Evolutionary conservation across 2,113 vertebrate genomes (phyloP).

Genomic region (Notiomystis cincta): DNA sequence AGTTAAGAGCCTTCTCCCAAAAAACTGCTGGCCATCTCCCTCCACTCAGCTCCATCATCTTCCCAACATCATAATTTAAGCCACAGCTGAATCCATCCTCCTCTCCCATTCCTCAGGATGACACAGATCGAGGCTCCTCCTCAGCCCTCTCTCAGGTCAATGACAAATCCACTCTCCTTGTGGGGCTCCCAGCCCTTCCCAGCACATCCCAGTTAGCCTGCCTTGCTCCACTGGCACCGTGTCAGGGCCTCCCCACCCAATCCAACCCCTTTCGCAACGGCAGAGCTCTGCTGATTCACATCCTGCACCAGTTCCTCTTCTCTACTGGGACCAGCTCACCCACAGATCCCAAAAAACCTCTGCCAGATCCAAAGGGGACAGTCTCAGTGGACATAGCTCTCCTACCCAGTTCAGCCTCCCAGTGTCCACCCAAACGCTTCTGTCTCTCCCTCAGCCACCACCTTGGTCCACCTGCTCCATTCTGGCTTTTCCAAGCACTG

Average conservation of each 20-base stretch:
- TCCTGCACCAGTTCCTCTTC: neutral
- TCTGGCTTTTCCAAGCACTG: neutral
- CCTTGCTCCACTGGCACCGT: rapidly evolving
- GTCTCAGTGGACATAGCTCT: rapidly evolving
- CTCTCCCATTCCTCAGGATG: neutral
- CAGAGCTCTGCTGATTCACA: neutral
- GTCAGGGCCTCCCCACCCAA: neutral
- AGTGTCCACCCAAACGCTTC: rapidly evolving
- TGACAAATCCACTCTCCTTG: rapidly evolving
- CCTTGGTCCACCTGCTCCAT: neutral
- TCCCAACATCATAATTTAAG: neutral
- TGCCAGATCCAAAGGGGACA: rapidly evolving
- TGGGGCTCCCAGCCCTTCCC: neutral
- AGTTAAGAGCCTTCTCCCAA: neutral
- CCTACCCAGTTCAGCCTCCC: neutral
- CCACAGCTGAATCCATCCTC: rapidly evolving
- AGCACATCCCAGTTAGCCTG: neutral
- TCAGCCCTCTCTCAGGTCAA: neutral
- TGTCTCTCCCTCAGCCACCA: no score
- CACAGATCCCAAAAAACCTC: neutral
- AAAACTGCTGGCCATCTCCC: rapidly evolving
- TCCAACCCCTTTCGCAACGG: neutral
- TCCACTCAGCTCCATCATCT: neutral
- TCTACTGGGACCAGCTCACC: neutral
- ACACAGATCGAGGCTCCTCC: rapidly evolving